Percentiles rank a stretch among this genome's conserved stretches.
Conservation (phyloP, 2,113 vertebrate genomes). For the Serinus canaria region DNA sequence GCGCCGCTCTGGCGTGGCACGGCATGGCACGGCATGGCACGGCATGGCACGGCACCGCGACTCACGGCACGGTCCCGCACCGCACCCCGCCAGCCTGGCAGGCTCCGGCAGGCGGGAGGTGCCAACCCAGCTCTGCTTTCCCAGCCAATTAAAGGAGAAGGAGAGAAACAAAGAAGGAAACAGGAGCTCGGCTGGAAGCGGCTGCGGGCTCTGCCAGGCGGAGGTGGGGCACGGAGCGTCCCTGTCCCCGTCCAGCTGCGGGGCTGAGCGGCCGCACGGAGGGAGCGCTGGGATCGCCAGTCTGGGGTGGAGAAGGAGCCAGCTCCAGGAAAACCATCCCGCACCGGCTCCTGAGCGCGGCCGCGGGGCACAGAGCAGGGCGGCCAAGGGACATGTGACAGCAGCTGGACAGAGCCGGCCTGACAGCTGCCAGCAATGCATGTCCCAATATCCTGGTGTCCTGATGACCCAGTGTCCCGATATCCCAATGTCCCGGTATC, state of each 20-base stretch:
- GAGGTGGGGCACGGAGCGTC: not conserved
- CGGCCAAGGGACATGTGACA: fast-evolving
- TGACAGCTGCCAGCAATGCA: not conserved
- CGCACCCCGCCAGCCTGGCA: not conserved
- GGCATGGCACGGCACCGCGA: fast-evolving
- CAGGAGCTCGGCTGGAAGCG: fast-evolving
- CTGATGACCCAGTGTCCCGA: no score
- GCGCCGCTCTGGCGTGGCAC: fast-evolving
- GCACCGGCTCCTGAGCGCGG: fast-evolving
- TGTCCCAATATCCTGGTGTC: fast-evolving
- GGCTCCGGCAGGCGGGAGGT: not conserved
- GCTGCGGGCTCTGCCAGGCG: not conserved
- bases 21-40: fast-evolving
- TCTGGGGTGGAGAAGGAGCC: not conserved
- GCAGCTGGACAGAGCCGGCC: not conserved
- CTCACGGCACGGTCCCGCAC: fast-evolving
- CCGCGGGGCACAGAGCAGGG: not conserved
- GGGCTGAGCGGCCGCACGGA: not conserved
- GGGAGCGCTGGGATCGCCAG: fast-evolving
- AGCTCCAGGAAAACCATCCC: fast-evolving
- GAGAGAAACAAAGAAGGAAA: conserved; percentile 44
- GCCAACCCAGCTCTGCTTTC: not conserved
- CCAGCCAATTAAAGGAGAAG: conserved; percentile 35
- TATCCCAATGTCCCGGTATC: no score
- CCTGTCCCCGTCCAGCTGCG: not conserved